Percentiles rank a stretch among this genome's conserved stretches.
These are phyloP conservation scores for Phocoena phocoena DNA, from an alignment of 2,113 vertebrate genomes.

Conservation along the genomic window DNA sequence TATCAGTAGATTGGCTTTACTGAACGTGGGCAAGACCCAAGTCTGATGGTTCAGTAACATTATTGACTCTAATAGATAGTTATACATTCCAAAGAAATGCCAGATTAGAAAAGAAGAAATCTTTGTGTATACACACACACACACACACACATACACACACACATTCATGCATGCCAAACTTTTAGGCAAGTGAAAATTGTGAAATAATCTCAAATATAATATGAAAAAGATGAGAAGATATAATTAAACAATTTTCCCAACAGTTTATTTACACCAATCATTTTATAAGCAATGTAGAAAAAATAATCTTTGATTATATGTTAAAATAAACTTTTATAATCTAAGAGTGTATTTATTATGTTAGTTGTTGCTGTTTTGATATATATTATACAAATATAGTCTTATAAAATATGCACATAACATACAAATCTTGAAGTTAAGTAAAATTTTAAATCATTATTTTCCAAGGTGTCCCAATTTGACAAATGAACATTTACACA, in stretches of 20 bases:
- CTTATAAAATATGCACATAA: background rate
- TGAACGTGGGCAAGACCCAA: background rate
- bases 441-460: background rate
- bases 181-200: background rate
- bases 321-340: background rate
- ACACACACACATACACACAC: background rate
- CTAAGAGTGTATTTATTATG: background rate
- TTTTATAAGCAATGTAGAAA: background rate
- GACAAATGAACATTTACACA: background rate
- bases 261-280: background rate
- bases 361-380: background rate
- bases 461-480: background rate
- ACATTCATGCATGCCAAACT: rapidly evolving
- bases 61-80: background rate
- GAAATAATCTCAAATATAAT: background rate
- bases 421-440: background rate
- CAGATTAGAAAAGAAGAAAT: background rate
- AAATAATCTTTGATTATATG: background rate
- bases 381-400: background rate
- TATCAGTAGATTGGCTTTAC: background rate
- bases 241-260: background rate
- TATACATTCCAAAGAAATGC: background rate
- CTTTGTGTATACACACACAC: background rate
- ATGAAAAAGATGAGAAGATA: background rate
- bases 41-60: background rate